Base-by-base conservation (phyloP, 2,888 invertebrate genomes). In the Chrysolina americana region DNA sequence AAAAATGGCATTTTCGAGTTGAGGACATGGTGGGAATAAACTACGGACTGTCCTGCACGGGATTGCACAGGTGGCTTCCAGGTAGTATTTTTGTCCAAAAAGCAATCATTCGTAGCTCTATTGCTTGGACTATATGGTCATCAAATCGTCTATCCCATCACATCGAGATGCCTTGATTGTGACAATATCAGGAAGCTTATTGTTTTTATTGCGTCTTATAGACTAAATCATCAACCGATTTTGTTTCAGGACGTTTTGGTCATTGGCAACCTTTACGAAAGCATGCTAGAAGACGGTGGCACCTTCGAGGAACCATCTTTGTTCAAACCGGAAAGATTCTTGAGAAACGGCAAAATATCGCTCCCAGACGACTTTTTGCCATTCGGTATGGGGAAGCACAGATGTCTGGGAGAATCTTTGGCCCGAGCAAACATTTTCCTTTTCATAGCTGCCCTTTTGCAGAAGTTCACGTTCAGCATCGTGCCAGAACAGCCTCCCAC, bases 391-490 rank as follows among this genome's bases (percentile, higher is more conserved):
- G 94, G 94, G 0, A 94, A 93, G 81, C 94, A 94, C 84, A 92
- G 95, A 68, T 96, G 96, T 83, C 92, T 96, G 92, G 96, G 96
- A 0, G 96, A 96, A 83, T 90, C 92, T 0, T 87, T 96, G 77
- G 94, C 94, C 0, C 93, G 93, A 82, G 94, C 94, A 81, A 96
- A 94, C 83, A 90, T 96, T 68, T 96, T 96, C 83, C 86, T 95
- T 44, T 94, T 96, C 82, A 92, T 92, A 0, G 92, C 95, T 0
- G 90, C 93, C 0, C 88, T 96, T 80, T 88, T 96, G 80, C 96
- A 96, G 86, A 91, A 90, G 81, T 96, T 94, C 81, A 91, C 91
- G 5, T 93, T 96, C 83, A 86, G 91, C 1, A 88, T 92, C 0
- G 91, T 91, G 0, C 92, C 93, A 0, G 94, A 92, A 0, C 90